These are phyloP conservation scores for Lysandra coridon DNA, from an alignment of 2,888 invertebrate genomes.

Conservation along the genomic window DNA sequence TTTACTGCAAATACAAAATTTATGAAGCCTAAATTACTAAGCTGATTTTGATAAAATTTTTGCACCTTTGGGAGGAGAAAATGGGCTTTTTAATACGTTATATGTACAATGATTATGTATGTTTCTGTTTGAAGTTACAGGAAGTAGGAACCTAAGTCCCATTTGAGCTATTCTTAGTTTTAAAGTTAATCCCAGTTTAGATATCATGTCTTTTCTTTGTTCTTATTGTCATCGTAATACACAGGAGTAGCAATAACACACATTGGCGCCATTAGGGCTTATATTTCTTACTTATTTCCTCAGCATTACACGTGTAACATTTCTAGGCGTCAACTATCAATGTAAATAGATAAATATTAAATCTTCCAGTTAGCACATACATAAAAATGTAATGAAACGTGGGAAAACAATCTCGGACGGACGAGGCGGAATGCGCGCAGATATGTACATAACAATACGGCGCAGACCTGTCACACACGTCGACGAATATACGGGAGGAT, in stretches of 20 bases:
- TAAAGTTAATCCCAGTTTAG: too few species aligned
- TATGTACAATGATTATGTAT: too few species aligned
- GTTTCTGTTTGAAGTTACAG: too few species aligned
- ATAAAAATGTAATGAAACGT: constrained; percentile 51
- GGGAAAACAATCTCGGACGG: constrained; percentile 67
- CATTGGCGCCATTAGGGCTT: background rate
- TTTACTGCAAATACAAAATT: too few species aligned
- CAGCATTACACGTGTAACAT: background rate
- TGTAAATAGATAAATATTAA: constrained; percentile 27
- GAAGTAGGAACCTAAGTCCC: too few species aligned
- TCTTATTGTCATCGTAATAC: background rate
- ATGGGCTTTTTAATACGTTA: too few species aligned
- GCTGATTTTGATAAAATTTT: too few species aligned
- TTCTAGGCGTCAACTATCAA: constrained; percentile 16
- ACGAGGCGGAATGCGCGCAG: constrained; percentile 57
- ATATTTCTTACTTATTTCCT: background rate
- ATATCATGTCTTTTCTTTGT: too few species aligned
- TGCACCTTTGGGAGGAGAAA: too few species aligned
- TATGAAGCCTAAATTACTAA: too few species aligned
- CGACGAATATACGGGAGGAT: constrained; percentile 33
- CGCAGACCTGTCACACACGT: constrained; percentile 43
- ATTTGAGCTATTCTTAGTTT: too few species aligned
- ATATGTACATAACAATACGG: constrained; percentile 38
- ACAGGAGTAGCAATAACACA: background rate
- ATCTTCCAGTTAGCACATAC: constrained; percentile 37